These are phyloP conservation scores for Etheostoma nigrum DNA, from an alignment of 2,797 vertebrate genomes.

Conservation along the genomic window DNA sequence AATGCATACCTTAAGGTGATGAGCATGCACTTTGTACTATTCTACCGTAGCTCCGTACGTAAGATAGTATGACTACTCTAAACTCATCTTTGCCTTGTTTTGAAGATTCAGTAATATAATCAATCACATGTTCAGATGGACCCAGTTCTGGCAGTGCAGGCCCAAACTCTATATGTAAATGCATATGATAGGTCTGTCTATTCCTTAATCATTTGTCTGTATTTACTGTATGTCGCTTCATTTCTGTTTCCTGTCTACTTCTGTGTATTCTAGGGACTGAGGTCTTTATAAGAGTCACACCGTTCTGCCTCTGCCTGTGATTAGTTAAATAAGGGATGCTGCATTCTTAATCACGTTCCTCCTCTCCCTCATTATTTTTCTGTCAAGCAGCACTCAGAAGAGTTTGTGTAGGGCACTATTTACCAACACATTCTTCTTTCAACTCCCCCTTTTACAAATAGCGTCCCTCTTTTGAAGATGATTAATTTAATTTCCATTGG, in stretches of 20 bases:
- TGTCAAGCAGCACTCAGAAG: constrained; percentile 62
- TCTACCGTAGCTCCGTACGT: neutral
- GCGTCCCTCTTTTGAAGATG: constrained; percentile 53
- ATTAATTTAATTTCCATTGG: constrained; percentile 64
- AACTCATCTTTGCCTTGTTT: neutral
- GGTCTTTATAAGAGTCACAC: constrained; percentile 42
- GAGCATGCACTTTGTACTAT: constrained; percentile 2
- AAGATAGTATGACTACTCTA: neutral
- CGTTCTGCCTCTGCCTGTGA: constrained; percentile 37
- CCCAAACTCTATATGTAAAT: neutral
- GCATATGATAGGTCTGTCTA: neutral
- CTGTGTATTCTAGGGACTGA: constrained; percentile 17
- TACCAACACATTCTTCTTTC: constrained; percentile 58
- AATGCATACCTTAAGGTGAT: constrained; percentile 19
- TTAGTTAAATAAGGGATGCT: constrained; percentile 61
- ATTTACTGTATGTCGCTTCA: neutral
- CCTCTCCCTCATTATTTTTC: constrained; percentile 68
- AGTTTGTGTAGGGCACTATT: constrained; percentile 65
- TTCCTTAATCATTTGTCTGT: neutral
- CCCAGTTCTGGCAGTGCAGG: neutral
- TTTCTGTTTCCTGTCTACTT: constrained; percentile 30
- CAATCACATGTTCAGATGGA: neutral
- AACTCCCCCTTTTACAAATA: constrained; percentile 31
- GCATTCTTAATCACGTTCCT: constrained; percentile 60
- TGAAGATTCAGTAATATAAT: neutral